phyloP scores from a whole-genome alignment of 92 coral and sea anemone species.

The Zoanthus solanderi region DNA sequence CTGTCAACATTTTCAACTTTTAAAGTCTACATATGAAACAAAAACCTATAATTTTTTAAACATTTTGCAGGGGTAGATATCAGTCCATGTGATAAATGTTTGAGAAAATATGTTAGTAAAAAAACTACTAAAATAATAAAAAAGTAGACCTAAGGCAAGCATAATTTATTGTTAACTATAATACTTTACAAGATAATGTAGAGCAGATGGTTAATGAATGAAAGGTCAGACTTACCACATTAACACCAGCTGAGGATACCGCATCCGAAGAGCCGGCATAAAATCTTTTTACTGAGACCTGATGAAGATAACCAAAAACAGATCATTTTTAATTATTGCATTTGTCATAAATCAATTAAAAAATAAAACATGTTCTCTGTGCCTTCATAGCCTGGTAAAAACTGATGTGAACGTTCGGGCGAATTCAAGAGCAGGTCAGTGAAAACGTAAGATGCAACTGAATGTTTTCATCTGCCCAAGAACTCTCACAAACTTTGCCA shows the following conservation, averaged over 20 bases:
- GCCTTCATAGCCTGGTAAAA: too few species aligned
- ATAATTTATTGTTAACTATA: too few species aligned
- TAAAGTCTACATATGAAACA: constrained; percentile 5
- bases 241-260: constrained; percentile 39
- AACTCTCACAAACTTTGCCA: too few species aligned
- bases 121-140: too few species aligned
- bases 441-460: too few species aligned
- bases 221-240: constrained; percentile 23
- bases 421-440: too few species aligned
- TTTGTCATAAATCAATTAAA: too few species aligned
- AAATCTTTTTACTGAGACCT: constrained; percentile 39
- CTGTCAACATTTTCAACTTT: constrained; percentile 36
- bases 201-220: background rate
- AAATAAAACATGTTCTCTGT: too few species aligned
- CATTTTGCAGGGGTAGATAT: background rate
- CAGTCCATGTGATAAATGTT: background rate
- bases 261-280: constrained; percentile 23
- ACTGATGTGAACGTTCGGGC: too few species aligned
- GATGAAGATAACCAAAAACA: background rate
- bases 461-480: too few species aligned
- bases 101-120: background rate
- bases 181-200: background rate
- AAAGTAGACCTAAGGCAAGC: too few species aligned
- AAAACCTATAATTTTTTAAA: background rate
- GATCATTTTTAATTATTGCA: background rate